Evolutionary conservation across 2,113 vertebrate genomes (phyloP).

Genomic region (Coryphaenoides rupestris): DNA sequence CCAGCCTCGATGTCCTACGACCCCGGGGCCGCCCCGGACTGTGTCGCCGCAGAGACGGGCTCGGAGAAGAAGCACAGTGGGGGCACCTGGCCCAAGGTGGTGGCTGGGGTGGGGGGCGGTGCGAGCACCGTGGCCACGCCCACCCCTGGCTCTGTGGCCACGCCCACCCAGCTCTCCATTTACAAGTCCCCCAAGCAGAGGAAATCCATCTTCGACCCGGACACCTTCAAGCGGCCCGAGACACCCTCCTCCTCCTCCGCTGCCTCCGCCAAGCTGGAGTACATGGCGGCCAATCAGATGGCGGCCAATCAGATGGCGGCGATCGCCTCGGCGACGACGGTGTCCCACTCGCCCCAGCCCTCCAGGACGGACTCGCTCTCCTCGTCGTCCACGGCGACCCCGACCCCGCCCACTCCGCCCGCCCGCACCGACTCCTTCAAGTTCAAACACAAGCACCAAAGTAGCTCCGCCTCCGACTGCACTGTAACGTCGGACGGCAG

Average conservation of each 20-base stretch:
- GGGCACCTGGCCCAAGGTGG: slow-evolving; percentile 94
- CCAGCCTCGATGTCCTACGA: slow-evolving; percentile 75
- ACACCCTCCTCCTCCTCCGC: slow-evolving; percentile 81
- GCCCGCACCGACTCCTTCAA: slow-evolving; percentile 93
- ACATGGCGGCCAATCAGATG: slow-evolving; percentile 77
- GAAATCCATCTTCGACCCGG: slow-evolving; percentile 92
- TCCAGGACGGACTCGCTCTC: too few relatives aligned
- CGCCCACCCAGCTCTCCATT: slow-evolving; percentile 89
- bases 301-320: too few relatives aligned
- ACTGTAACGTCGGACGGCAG: slow-evolving; percentile 83
- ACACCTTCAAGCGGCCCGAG: slow-evolving; percentile 93
- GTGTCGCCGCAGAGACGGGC: slow-evolving; percentile 64
- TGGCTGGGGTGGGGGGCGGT: slow-evolving; percentile 78
- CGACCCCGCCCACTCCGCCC: slow-evolving; percentile 89
- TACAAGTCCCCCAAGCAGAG: slow-evolving; percentile 96
- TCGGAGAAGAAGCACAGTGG: slow-evolving; percentile 86
- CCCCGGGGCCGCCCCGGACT: slow-evolving; percentile 68
- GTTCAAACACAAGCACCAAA: slow-evolving; percentile 92
- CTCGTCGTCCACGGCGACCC: too few relatives aligned
- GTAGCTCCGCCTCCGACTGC: slow-evolving; percentile 91
- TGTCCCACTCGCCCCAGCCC: too few relatives aligned
- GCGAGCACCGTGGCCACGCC: too few relatives aligned
- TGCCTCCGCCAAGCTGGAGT: slow-evolving; percentile 75
- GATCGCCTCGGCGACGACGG: slow-evolving; percentile 75
- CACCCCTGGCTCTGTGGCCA: slow-evolving; percentile 65